These are phyloP conservation scores for Lampris megalopsis DNA, from an alignment of 2,113 vertebrate species.

Conservation along the genomic window DNA sequence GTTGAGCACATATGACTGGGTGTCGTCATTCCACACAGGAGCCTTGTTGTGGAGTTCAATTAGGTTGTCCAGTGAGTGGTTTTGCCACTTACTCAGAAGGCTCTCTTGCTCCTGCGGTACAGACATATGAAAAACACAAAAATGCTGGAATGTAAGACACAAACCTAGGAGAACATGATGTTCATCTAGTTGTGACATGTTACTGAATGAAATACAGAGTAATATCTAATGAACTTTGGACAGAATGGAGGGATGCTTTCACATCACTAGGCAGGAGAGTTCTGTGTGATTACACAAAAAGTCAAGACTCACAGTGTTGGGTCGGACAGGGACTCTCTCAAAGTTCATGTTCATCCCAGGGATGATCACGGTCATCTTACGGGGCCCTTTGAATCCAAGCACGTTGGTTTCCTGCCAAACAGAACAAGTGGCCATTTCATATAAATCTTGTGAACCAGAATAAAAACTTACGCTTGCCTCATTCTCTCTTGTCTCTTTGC, in stretches of 20 bases:
- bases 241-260: neutral
- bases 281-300: neutral
- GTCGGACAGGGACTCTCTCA: slow-evolving; percentile 89
- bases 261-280: neutral
- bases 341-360: slow-evolving; percentile 97
- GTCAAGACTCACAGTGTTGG: slow-evolving; percentile 86
- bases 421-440: neutral
- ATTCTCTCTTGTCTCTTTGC: neutral
- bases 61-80: slow-evolving; percentile 88
- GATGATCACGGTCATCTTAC: slow-evolving; percentile 98
- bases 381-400: slow-evolving; percentile 95
- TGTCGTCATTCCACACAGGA: slow-evolving; percentile 97
- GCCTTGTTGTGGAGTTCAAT: slow-evolving; percentile 97
- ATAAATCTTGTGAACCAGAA: neutral
- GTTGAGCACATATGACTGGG: slow-evolving; percentile 96
- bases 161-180: neutral
- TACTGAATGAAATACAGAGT: too few species aligned
- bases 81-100: slow-evolving; percentile 93
- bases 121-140: slow-evolving; percentile 10
- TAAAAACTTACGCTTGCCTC: neutral
- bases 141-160: neutral
- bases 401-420: slow-evolving; percentile 93
- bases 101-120: slow-evolving; percentile 90
- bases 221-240: neutral
- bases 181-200: too few species aligned